Base-by-base conservation (phyloP, 2,113 vertebrate genomes). In the Xenopus laevis region DNA sequence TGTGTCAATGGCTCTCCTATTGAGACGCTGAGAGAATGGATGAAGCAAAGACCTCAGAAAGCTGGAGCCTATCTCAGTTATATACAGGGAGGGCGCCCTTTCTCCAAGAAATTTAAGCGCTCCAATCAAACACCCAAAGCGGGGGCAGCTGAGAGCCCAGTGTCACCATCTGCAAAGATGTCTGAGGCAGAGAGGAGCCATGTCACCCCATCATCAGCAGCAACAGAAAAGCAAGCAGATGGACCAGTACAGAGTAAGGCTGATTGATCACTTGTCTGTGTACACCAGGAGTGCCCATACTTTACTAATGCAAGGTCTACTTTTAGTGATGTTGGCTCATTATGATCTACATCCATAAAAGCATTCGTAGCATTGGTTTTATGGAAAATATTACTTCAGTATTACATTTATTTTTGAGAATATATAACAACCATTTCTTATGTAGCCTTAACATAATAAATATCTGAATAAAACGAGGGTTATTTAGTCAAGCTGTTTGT, bases 1-100 rank as follows among this genome's bases (percentile, higher is more conserved):
- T 96, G 94, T 6, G 97, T 98, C 1, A 98, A 98, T 4, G 97
- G 97, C 10, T 98, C 96, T 0, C 96, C 97, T n/a, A 98, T 98
- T 2, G 95, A 98, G 90, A 98, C 97, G 0, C 91, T 98, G 18
- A 94, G 95, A n/a, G 95, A 97, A 60, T 98, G 96, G 97, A 98
- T 98, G 83, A 94, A 94, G 57, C 96, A 95, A 82, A 85, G 93
- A 4, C 96, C 96, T 0, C 95, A 98, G 70, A 98, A 96, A 81
- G 87, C 94, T 50, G 95, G 96, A 74, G 94, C 96, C 77, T 96
- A 97, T 78, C 92, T 94, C 0, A 95, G 89, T 84, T 98, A 96
- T 88, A 94, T 95, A 84, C 95, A 96, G 82, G 92, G 94, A 0
- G 94, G 88, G 0, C 88, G 94, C 0, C 89, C 92, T 73, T 85